Conservation (phyloP, 1,140 invertebrate genomes). For the Bilobella aurantiaca region DNA sequence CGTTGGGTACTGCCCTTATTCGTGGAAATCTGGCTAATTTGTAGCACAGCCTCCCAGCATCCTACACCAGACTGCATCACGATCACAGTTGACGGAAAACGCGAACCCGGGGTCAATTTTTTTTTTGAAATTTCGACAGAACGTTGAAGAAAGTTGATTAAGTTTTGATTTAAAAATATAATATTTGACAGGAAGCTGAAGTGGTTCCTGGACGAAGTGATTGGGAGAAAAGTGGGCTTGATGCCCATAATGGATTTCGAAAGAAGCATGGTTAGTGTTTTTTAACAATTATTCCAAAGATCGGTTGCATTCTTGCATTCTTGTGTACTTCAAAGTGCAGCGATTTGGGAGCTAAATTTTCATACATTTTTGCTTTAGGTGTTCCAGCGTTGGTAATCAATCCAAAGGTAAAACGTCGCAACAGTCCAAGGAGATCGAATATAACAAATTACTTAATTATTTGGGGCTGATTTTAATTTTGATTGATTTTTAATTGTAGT, state of each 20-base stretch:
- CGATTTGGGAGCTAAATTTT: no score
- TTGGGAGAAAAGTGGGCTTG: neutral
- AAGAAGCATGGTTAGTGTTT: neutral
- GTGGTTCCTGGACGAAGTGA: neutral
- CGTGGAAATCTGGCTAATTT: no score
- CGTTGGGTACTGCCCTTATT: no score
- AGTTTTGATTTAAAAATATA: no score
- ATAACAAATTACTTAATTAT: no score
- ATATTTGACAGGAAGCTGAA: neutral
- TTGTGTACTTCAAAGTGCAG: neutral
- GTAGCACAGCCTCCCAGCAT: no score
- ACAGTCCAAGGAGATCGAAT: neutral
- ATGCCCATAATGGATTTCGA: neutral
- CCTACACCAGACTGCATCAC: no score
- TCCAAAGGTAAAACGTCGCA: neutral
- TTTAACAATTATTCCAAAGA: neutral
- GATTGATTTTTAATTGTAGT: neutral
- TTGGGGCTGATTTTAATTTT: neutral
- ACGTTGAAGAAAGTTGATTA: no score
- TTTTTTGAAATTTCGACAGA: no score
- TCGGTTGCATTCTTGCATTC: no score
- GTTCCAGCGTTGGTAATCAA: neutral
- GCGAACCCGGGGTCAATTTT: no score
- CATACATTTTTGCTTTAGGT: neutral
- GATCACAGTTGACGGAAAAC: no score